phyloP scores from a whole-genome alignment of 2,888 invertebrate species.

The Drosophila multiciliata region DNA sequence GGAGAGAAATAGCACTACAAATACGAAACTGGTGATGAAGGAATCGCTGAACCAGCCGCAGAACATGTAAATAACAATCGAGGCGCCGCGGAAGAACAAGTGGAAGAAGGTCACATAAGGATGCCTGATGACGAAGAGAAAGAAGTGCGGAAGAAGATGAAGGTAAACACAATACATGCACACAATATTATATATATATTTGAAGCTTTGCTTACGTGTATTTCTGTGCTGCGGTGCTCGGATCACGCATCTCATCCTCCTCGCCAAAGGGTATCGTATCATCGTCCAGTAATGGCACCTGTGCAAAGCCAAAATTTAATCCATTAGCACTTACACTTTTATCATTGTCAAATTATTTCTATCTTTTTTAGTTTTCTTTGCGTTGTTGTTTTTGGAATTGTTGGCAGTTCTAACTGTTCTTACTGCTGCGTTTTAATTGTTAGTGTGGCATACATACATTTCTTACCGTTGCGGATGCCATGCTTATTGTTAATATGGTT shows the following conservation, averaged over 20 bases:
- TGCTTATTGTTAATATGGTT: constrained; percentile 37
- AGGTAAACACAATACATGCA: constrained; percentile 21
- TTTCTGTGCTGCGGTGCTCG: constrained; percentile 73
- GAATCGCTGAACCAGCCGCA: constrained; percentile 95
- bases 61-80: constrained; percentile 94
- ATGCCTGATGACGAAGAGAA: constrained; percentile 88
- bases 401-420: constrained; percentile 32
- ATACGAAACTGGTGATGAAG: constrained; percentile 98
- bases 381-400: constrained; percentile 36
- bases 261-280: constrained; percentile 95
- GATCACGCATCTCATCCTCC: constrained; percentile 88
- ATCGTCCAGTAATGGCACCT: constrained; percentile 94
- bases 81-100: constrained; percentile 92
- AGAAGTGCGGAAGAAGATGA: constrained; percentile 16
- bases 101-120: constrained; percentile 97
- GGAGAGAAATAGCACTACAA: constrained; percentile 94
- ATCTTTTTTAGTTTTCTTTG: constrained; percentile 20
- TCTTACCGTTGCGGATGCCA: constrained; percentile 85
- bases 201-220: constrained; percentile 83
- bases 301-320: constrained; percentile 83
- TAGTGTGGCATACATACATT: constrained; percentile 84
- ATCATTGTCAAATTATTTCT: not conserved
- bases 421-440: constrained; percentile 47
- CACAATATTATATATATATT: constrained; percentile 1
- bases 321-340: constrained; percentile 17